Evolutionary conservation across 1,140 invertebrate species (phyloP), one percentile per base, ranked within the genome.

Genomic region (Zaprionus camerounensis): DNA sequence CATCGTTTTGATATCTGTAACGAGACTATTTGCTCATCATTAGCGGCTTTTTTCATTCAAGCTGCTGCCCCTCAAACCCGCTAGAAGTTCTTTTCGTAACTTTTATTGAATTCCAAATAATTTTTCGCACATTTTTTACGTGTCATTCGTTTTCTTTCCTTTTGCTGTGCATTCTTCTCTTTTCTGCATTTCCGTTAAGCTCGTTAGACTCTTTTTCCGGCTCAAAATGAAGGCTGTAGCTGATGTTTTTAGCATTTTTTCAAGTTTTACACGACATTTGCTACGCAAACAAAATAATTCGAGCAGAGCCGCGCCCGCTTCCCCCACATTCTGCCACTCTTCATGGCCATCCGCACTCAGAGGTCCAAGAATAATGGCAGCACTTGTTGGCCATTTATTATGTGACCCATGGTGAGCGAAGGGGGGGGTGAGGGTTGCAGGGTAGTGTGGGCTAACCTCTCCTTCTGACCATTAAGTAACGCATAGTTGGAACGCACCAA

Each of bases 21-120:
- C 72, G 46, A 57, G 81, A 58, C 71, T 83, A 82, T 83, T 83
- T 83, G 80, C 81, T 76, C 80, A 69, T 83, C 76, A 79, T 83
- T 83, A 82, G 72, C 56, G 76, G 20, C 49, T 28, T n/a, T 17
- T 22, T 34, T 11, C 9, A 34, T 34, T 1, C 34, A 5, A 15
- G 15, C 1, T 3, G 53, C 44, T 28, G 0, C 5, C 41, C 34
- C 38, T 13, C 20, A 24, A 44, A n/a, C 12, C n/a, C 59, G 31
- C n/a, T 26, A 36, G 17, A 49, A 31, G 66, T 63, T 66, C 44
- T 64, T 63, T 65, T 55, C 0, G n/a, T 3, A 55, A 38, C 24
- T 63, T 53, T 51, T 63, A 81, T 81, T 81, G 73, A 80, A 81
- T 72, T 31, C 22, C 69, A 59, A 73, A 83, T 73, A 49, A 70